Evolutionary conservation across 2,888 invertebrate genomes (phyloP).

Genomic region (Ectobius pallidus): DNA sequence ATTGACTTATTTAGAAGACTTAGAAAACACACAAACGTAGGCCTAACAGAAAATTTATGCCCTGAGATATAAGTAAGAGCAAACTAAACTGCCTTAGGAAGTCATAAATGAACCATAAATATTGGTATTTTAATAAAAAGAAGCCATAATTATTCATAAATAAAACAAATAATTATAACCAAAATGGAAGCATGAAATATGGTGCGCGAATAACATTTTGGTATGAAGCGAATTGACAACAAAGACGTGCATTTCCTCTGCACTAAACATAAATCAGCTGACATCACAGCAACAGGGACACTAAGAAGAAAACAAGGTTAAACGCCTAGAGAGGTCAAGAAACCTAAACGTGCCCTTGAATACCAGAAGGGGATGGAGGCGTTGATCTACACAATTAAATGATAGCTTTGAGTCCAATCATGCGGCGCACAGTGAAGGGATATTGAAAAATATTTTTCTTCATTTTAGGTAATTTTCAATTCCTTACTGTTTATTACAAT

Average conservation of each 20-base stretch:
- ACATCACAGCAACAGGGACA: neutral
- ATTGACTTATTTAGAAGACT: neutral
- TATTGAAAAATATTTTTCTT: neutral
- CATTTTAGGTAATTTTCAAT: neutral
- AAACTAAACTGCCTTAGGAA: too few species aligned
- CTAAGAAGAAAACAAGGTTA: neutral
- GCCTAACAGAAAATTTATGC: neutral
- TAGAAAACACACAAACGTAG: neutral
- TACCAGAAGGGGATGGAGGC: neutral
- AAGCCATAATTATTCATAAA: too few species aligned
- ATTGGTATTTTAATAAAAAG: too few species aligned
- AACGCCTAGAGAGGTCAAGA: neutral
- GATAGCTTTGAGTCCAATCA: neutral
- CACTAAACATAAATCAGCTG: too few species aligned
- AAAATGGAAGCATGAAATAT: neutral
- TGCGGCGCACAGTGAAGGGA: neutral
- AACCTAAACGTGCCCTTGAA: neutral
- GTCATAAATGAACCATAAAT: too few species aligned
- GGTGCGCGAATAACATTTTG: neutral
- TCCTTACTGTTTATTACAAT: too few species aligned
- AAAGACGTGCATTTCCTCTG: neutral
- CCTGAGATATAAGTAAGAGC: neutral
- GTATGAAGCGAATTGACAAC: neutral
- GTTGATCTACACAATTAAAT: slow-evolving; percentile 3
- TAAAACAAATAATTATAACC: too few species aligned